Conservation (phyloP, 2,888 invertebrate genomes). For the Sympetrum striolatum region DNA sequence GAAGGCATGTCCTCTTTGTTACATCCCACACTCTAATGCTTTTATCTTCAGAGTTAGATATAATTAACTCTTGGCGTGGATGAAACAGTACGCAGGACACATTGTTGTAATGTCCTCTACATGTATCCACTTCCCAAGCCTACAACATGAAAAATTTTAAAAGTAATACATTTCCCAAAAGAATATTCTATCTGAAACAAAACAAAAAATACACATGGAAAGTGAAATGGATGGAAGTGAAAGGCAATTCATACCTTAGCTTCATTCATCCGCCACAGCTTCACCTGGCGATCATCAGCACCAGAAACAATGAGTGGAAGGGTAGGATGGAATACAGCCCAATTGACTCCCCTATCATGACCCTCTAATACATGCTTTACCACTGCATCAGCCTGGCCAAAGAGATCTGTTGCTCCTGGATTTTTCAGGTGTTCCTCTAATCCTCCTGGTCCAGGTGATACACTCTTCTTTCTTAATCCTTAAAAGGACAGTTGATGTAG, state of each 20-base stretch:
- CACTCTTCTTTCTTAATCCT: constrained; percentile 94
- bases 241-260: constrained; percentile 68
- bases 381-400: constrained; percentile 93
- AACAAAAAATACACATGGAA: not conserved
- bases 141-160: constrained; percentile 53
- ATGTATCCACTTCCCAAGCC: constrained; percentile 99
- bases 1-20: constrained; percentile 89
- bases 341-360: constrained; percentile 97
- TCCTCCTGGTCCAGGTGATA: constrained; percentile 93
- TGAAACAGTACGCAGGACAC: constrained; percentile 98
- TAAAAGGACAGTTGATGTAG: constrained; percentile 24
- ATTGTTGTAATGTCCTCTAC: constrained; percentile 99
- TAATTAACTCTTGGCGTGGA: constrained; percentile 93
- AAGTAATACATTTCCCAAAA: not conserved
- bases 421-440: constrained; percentile 81
- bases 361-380: constrained; percentile 91
- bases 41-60: constrained; percentile 98
- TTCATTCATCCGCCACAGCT: constrained; percentile 98
- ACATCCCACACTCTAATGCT: constrained; percentile 99
- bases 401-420: constrained; percentile 85
- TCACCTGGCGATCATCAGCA: constrained; percentile 97
- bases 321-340: constrained; percentile 96
- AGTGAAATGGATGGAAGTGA: not conserved
- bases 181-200: not conserved
- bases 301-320: constrained; percentile 95